These are phyloP conservation scores for Paragorgia papillata DNA, from an alignment of 92 coral and sea anemone species.

Conservation along the genomic window DNA sequence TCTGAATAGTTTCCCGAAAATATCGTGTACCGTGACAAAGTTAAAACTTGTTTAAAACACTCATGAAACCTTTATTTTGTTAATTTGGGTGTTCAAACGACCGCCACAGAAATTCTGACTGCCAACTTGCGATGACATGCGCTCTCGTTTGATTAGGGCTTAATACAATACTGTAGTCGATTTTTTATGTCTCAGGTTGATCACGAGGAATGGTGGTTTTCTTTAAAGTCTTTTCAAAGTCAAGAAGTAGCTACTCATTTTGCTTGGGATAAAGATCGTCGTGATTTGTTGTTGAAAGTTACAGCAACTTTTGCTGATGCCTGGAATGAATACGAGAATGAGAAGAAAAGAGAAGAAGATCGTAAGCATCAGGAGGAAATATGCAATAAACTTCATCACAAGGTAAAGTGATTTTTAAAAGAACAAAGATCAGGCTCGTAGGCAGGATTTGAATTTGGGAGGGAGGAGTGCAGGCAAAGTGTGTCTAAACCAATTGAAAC, in stretches of 20 bases:
- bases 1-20: too few relatives aligned
- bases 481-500: too few relatives aligned
- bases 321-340: slow-evolving; percentile 83
- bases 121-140: too few relatives aligned
- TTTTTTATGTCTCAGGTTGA: slow-evolving; percentile 65
- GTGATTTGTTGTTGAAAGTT: slow-evolving; percentile 80
- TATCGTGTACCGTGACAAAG: too few relatives aligned
- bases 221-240: slow-evolving; percentile 79
- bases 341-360: slow-evolving; percentile 59
- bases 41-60: too few relatives aligned
- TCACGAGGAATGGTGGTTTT: slow-evolving; percentile 90
- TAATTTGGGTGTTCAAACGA: too few relatives aligned
- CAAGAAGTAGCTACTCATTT: slow-evolving; percentile 69
- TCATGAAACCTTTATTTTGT: too few relatives aligned
- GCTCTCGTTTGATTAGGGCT: background rate
- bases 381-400: slow-evolving; percentile 85
- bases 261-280: slow-evolving; percentile 85
- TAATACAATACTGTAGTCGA: background rate
- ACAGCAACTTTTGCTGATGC: slow-evolving; percentile 94
- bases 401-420: slow-evolving; percentile 51
- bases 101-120: too few relatives aligned
- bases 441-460: too few relatives aligned
- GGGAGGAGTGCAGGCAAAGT: too few relatives aligned
- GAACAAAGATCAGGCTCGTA: too few relatives aligned
- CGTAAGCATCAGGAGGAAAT: slow-evolving; percentile 81